Conservation (phyloP, 2,888 invertebrate species). For the Trichopria drosophilae region DNA sequence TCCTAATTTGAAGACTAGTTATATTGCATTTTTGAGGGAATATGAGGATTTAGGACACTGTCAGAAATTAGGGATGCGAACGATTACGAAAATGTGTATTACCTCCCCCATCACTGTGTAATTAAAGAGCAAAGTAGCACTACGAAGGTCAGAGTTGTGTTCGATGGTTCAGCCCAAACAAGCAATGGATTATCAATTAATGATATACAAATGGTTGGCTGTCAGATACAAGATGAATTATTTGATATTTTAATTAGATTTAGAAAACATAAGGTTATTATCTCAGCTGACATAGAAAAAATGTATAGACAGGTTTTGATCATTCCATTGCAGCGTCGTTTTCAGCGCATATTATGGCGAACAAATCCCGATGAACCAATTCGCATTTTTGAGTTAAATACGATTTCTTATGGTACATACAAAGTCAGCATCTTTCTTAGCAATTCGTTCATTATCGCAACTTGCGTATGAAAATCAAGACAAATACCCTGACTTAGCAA, state of each 20-base stretch:
- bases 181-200: background rate
- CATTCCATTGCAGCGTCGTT: background rate
- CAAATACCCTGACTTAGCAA: background rate
- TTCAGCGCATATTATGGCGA: background rate
- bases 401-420: background rate
- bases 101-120: background rate
- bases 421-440: background rate
- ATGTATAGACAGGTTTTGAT: background rate
- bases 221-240: background rate
- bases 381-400: background rate
- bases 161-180: background rate
- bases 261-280: background rate
- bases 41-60: no score
- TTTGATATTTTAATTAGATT: background rate
- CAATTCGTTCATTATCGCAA: background rate
- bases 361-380: background rate
- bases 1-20: no score
- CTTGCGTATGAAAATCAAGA: background rate
- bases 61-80: background rate
- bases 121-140: background rate
- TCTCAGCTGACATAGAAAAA: background rate
- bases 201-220: background rate
- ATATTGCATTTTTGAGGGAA: no score
- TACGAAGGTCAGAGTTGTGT: background rate
- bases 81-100: background rate